Base-by-base conservation (phyloP, 2,888 invertebrate genomes). In the Amphimallon solstitiale region DNA sequence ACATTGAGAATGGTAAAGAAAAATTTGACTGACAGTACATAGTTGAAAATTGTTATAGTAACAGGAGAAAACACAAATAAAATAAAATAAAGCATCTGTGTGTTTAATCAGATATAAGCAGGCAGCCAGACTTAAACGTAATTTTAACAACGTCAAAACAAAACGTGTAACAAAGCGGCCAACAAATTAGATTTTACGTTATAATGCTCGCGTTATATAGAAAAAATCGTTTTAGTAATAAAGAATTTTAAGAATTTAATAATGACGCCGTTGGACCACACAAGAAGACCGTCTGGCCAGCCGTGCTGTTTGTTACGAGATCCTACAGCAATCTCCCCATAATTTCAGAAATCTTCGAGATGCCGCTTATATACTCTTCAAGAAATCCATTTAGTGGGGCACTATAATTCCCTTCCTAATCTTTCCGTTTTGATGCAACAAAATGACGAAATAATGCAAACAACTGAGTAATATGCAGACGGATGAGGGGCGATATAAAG, bases 371-470 rank as follows among this genome's bases (percentile, higher is more conserved):
- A n/a, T 37, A 37, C 54, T 17, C 10, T 56, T 40, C 56, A 43
- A 23, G 56, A 45, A 59, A 43, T 59, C 56, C 43, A 59, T 59
- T 59, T 59, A 29, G 29, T 15, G 43, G 43, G 56, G 43, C 43
- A 59, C n/a, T n/a, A n/a, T 59, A 59, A 59, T 45, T 59, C 43
- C 56, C 34, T n/a, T 43, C 56, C 15, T 43, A 59, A 49, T 29
- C n/a, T 29, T 14, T n/a, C n/a, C 21, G 12, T 49, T 56, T 15
- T 14, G 23, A 40, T 23, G 56, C 59, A 63, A 49, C 63, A 37
- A 35, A 60, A 63, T 67, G 43, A 63, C 51, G 51, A 63, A 59
- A 43, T 43, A 63, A 66, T 49, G 52, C 34, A 45, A 19, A 37
- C 54, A 19, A 46, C 46, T 9, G 17, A 19, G n/a, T n/a, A 17